Percentiles rank a stretch among this genome's conserved stretches.
phyloP scores from a whole-genome alignment of 2,113 vertebrate genomes.

The Xenus cinereus region DNA sequence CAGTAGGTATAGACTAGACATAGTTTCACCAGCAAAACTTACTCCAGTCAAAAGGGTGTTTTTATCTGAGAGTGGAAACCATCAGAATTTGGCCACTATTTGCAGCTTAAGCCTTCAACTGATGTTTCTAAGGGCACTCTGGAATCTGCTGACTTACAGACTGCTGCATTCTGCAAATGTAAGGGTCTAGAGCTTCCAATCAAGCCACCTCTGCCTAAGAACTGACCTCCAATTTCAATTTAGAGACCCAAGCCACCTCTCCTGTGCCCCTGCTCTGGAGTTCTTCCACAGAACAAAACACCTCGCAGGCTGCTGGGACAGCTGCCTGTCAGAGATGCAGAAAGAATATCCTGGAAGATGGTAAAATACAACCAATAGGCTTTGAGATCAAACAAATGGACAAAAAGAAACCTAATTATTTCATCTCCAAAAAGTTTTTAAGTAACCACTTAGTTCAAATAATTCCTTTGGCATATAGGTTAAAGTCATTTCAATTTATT shows the following conservation, averaged over 20 bases:
- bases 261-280: not conserved
- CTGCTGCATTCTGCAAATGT: not conserved
- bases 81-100: not conserved
- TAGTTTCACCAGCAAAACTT: not conserved
- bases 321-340: not conserved
- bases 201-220: not conserved
- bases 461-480: not conserved
- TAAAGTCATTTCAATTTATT: not conserved
- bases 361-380: not conserved
- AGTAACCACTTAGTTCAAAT: not conserved
- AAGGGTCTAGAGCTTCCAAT: not conserved
- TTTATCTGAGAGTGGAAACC: not conserved
- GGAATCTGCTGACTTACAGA: not conserved
- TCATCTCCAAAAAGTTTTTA: not conserved
- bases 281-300: not conserved
- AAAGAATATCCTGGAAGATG: not conserved
- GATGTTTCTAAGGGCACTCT: not conserved
- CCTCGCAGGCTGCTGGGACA: not conserved
- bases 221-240: not conserved
- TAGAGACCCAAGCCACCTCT: not conserved
- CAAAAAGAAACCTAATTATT: not conserved
- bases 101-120: not conserved
- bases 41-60: not conserved
- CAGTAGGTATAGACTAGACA: not conserved
- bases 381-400: not conserved